Percentiles rank a stretch among this genome's conserved stretches.
Conservation (phyloP, 1,140 invertebrate genomes). For the Sarcophaga peregrina region DNA sequence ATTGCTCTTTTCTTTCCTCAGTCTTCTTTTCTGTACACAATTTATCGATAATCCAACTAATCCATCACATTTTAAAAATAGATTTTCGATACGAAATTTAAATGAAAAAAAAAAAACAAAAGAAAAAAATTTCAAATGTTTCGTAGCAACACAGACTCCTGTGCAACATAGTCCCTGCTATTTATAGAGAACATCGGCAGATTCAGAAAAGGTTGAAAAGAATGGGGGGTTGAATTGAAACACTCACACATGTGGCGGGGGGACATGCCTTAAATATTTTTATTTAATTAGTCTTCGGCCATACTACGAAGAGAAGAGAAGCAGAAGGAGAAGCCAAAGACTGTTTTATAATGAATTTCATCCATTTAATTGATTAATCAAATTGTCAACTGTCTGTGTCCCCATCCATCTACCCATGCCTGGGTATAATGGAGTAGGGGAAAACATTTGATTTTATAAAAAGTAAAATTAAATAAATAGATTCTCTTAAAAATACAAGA, state of each 20-base stretch:
- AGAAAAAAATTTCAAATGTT: too few relatives aligned
- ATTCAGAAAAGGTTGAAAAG: background rate
- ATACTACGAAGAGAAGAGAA: background rate
- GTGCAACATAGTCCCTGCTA: too few relatives aligned
- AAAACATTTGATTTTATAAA: too few relatives aligned
- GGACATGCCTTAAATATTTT: background rate
- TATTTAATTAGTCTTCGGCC: background rate
- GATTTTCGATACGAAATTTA: background rate
- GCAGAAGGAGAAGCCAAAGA: background rate
- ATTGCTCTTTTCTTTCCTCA: too few relatives aligned
- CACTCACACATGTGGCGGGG: background rate
- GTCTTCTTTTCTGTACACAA: too few relatives aligned
- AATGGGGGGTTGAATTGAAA: background rate
- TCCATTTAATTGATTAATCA: conserved; percentile 22
- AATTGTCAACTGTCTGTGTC: conserved; percentile 19
- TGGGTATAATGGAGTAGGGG: too few relatives aligned
- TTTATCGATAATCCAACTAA: background rate
- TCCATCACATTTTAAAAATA: conserved; percentile 10
- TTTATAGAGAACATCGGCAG: too few relatives aligned
- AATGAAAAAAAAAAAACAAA: too few relatives aligned
- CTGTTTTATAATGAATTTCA: background rate
- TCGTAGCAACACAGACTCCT: too few relatives aligned
- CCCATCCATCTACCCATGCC: too few relatives aligned
- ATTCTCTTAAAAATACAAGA: background rate
- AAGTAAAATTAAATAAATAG: background rate